Evolutionary conservation across 2,797 vertebrate species (phyloP), one percentile per base, ranked within the genome.

Genomic region (Valencia hispanica): DNA sequence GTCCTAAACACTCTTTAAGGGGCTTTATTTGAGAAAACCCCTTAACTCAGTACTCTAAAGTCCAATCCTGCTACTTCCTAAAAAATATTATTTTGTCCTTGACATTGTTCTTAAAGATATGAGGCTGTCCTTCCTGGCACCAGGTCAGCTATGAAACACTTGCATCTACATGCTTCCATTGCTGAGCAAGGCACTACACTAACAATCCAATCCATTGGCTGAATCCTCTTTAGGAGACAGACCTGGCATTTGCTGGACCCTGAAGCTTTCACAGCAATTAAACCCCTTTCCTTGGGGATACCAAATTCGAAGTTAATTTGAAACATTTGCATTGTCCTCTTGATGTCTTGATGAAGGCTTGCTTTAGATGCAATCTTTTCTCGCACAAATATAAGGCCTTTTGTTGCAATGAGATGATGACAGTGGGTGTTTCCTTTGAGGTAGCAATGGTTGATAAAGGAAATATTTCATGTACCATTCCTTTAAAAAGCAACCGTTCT

Each of bases 1-100:
- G 65, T 68, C 12, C 39, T n/a, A 43, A 41, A 41, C 63, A 7
- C 36, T 41, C 63, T n/a, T 41, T 43, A 66, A n/a, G 39, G 22
- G 22, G 25, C 25, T 39, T 39, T 65, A 65, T 65, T 65, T 66
- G 12, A n/a, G 36, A 41, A 41, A 66, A 66, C 14, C 22, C 2
- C 63, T 41, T 41, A n/a, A 68, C 2, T 39, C 65, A 8, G 11
- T 11, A 25, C 53, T 27, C 25, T n/a, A 12, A n/a, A 30, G 12
- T 43, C 39, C 25, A 68, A 27, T 17, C 39, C 25, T 41, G 14
- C 22, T 43, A 43, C 22, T 15, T n/a, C 39, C 12, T 68, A 12
- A 25, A 68, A 43, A 43, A 43, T 68, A 39, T 66, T 66, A 41
- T 68, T 68, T 39, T 43, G 65, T 43, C 65, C 65, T 68, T 65